Percentiles rank a stretch among this genome's conserved stretches.
These are phyloP conservation scores for Tetramorium simillimum DNA, from an alignment of 1,140 invertebrate species.

Conservation along the genomic window DNA sequence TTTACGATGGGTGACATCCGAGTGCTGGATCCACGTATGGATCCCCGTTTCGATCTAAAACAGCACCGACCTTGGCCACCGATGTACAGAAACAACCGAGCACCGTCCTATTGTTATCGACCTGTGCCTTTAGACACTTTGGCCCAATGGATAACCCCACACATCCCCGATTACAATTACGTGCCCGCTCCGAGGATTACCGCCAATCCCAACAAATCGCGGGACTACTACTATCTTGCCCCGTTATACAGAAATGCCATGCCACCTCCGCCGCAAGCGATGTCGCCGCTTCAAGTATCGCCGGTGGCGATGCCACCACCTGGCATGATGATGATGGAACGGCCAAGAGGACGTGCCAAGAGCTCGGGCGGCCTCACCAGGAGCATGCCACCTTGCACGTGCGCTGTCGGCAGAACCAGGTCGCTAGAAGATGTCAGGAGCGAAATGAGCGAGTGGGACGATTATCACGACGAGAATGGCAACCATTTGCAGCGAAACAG, in stretches of 20 bases:
- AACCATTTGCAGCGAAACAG: conserved; percentile 84
- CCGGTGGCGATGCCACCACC: conserved; percentile 74
- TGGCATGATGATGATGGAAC: conserved; percentile 84
- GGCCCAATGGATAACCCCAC: conserved; percentile 79
- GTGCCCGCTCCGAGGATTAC: conserved; percentile 80
- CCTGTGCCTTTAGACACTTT: conserved; percentile 83
- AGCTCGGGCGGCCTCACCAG: conserved; percentile 76
- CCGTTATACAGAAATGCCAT: conserved; percentile 89
- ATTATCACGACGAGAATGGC: conserved; percentile 87
- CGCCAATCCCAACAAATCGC: conserved; percentile 85
- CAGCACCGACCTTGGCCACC: conserved; percentile 86
- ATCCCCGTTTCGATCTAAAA: conserved; percentile 81
- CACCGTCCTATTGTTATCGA: conserved; percentile 87
- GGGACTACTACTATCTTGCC: conserved; percentile 90
- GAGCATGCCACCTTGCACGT: conserved; percentile 85
- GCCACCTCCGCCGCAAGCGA: conserved; percentile 82
- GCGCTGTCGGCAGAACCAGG: conserved; percentile 87
- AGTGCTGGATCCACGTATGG: conserved; percentile 82
- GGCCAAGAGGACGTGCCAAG: conserved; percentile 77
- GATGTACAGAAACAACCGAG: conserved; percentile 85
- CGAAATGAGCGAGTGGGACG: conserved; percentile 89
- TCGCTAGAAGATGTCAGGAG: conserved; percentile 90
- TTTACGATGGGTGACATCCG: conserved; percentile 81
- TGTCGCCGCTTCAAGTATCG: conserved; percentile 77
- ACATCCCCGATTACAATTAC: conserved; percentile 85